Evolutionary conservation across 2,888 invertebrate genomes (phyloP).

Genomic region (Watsonalla cultraria): DNA sequence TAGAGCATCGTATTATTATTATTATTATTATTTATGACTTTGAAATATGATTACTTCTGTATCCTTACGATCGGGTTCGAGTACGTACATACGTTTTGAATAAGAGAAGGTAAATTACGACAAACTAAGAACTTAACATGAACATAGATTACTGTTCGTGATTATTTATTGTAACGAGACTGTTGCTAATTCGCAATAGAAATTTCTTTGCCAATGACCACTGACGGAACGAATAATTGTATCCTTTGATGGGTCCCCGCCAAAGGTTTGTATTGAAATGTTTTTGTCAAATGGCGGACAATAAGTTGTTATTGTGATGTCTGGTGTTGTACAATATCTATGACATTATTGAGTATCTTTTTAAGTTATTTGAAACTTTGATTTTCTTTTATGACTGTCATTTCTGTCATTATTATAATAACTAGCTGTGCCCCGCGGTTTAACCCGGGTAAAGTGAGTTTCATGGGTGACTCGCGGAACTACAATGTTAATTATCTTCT

Average conservation of each 20-base stretch:
- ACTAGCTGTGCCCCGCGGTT: too few species aligned
- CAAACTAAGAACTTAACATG: not conserved
- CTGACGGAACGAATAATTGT: constrained; percentile 16
- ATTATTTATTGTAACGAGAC: not conserved
- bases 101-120: too few species aligned
- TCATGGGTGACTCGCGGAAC: too few species aligned
- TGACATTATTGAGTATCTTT: not conserved
- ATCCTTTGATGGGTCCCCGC: constrained; percentile 10
- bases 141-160: not conserved
- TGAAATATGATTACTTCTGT: too few species aligned
- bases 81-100: too few species aligned
- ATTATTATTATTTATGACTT: too few species aligned
- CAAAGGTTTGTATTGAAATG: not conserved
- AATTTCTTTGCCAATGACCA: not conserved
- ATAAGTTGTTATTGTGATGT: not conserved
- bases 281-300: not conserved
- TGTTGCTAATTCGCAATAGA: not conserved
- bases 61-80: too few species aligned
- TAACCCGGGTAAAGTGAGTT: too few species aligned
- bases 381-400: not conserved
- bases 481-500: too few species aligned
- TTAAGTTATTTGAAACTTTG: not conserved
- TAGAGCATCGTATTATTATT: too few species aligned
- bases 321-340: not conserved
- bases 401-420: too few species aligned